Conservation (phyloP, 1,140 invertebrate genomes). For the Neodiprion virginianus region DNA sequence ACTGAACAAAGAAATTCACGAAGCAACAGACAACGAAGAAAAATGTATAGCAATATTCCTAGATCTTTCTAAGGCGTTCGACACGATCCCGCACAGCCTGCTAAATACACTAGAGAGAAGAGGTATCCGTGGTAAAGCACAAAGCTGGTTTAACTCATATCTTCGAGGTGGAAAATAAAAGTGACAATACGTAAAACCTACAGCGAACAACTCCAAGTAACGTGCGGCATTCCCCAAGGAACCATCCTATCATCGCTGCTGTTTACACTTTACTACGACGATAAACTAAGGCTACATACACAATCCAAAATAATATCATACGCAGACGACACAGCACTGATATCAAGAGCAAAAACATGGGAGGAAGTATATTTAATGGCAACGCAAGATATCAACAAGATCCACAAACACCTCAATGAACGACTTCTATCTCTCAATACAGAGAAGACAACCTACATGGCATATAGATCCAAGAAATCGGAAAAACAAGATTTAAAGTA, state of each 20-base stretch:
- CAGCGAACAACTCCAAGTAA: not conserved
- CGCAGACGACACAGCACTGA: not conserved
- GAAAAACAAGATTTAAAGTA: not conserved
- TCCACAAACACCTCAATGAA: not conserved
- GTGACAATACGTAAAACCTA: conserved; percentile 6
- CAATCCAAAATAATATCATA: not conserved
- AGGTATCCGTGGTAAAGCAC: conserved; percentile 33
- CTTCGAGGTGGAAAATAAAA: conserved; percentile 21
- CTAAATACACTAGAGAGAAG: conserved; percentile 30
- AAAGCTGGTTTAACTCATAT: conserved; percentile 27
- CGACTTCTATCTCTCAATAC: not conserved
- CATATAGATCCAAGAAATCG: not conserved
- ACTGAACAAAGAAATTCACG: conserved; percentile 25
- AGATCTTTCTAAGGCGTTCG: conserved; percentile 42
- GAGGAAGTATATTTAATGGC: not conserved
- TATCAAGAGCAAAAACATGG: not conserved
- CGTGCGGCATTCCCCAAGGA: conserved; percentile 11
- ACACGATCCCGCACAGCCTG: conserved; percentile 36
- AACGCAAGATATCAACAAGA: not conserved
- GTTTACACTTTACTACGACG: too few relatives aligned
- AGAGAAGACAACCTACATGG: not conserved
- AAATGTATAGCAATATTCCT: conserved; percentile 28
- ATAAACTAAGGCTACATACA: too few relatives aligned
- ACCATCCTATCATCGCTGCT: not conserved
- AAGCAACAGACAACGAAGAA: conserved; percentile 23